Evolutionary conservation across 2,888 invertebrate genomes (phyloP).

Genomic region (Phrixothrix hirtus): DNA sequence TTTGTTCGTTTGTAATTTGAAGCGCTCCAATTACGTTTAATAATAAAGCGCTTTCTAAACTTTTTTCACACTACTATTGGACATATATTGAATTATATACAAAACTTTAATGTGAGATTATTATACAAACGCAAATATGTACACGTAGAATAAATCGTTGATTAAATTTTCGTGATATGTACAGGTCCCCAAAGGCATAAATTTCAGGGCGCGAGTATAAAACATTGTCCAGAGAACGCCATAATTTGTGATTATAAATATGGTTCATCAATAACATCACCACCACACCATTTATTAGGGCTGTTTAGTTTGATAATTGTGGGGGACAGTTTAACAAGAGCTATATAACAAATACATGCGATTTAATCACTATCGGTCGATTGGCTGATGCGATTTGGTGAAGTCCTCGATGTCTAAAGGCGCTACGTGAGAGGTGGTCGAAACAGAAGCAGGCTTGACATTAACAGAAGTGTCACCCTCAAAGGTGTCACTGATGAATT

Average conservation of each 20-base stretch:
- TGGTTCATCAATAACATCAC: slow-evolving; percentile 32
- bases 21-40: slow-evolving; percentile 8
- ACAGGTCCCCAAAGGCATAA: slow-evolving; percentile 27
- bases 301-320: slow-evolving; percentile 22
- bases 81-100: slow-evolving; percentile 30
- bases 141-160: slow-evolving; percentile 29
- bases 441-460: slow-evolving; percentile 30
- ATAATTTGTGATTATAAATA: slow-evolving; percentile 28
- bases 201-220: slow-evolving; percentile 22
- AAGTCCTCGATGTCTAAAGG: slow-evolving; percentile 20
- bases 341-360: slow-evolving; percentile 26
- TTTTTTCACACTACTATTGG: slow-evolving; percentile 29
- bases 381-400: slow-evolving; percentile 22
- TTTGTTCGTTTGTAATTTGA: too few relatives aligned
- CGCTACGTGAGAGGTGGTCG: slow-evolving; percentile 40
- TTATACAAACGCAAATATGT: slow-evolving; percentile 29
- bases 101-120: slow-evolving; percentile 26
- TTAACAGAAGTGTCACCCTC: slow-evolving; percentile 17
- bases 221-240: slow-evolving; percentile 21
- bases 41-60: slow-evolving; percentile 15
- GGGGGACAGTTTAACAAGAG: slow-evolving; percentile 21
- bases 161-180: slow-evolving; percentile 34
- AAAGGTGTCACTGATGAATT: slow-evolving; percentile 45
- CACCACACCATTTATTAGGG: slow-evolving; percentile 31
- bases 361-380: slow-evolving; percentile 34